A percentile compares a stretch with the other conserved stretches of the same genome.
Evolutionary conservation across 92 coral and sea anemone genomes (phyloP).

Genomic region (Metridium senile): DNA sequence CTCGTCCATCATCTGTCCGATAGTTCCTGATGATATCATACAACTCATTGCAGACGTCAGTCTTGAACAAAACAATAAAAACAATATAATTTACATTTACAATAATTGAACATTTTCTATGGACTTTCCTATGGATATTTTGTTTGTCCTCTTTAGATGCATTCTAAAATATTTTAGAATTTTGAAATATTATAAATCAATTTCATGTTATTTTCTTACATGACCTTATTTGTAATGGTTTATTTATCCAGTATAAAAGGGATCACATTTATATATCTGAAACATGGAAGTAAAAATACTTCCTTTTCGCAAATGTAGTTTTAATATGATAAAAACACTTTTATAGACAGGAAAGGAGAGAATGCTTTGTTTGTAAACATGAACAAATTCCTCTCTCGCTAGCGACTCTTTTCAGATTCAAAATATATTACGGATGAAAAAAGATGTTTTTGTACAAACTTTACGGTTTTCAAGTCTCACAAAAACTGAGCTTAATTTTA

Average conservation of each 20-base stretch:
- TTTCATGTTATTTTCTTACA: too few species aligned
- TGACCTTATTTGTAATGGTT: too few species aligned
- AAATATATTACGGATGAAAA: neutral
- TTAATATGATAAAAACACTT: neutral
- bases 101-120: too few species aligned
- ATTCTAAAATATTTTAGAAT: too few species aligned
- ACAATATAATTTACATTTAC: neutral
- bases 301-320: too few species aligned
- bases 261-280: too few species aligned
- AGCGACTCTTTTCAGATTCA: neutral
- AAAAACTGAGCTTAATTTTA: neutral
- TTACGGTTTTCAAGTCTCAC: neutral
- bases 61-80: slow-evolving; percentile 38
- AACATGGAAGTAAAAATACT: too few species aligned
- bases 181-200: too few species aligned
- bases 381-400: neutral
- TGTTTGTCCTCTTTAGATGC: too few species aligned
- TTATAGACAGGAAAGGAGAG: neutral
- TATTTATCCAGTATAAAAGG: too few species aligned
- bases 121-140: too few species aligned
- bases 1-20: slow-evolving; percentile 76
- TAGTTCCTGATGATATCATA: slow-evolving; percentile 81
- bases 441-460: neutral
- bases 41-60: slow-evolving; percentile 79
- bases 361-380: neutral